Evolutionary conservation across 2,113 vertebrate genomes (phyloP).

Genomic region (Puffinus mauretanicus): DNA sequence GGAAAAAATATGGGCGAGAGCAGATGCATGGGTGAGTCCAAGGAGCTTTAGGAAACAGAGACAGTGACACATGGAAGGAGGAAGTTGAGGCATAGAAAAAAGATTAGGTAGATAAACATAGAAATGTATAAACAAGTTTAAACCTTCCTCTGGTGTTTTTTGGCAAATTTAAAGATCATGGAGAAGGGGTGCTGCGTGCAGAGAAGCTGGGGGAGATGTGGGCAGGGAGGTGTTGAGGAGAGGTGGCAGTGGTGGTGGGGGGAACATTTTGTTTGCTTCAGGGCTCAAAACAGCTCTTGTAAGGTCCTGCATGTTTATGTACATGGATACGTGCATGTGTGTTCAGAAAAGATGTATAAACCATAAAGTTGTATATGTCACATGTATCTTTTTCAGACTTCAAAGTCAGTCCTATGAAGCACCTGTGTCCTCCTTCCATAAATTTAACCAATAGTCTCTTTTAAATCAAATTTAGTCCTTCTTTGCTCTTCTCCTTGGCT

Average conservation of each 20-base stretch:
- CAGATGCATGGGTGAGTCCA: neutral
- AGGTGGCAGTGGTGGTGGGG: fast-evolving
- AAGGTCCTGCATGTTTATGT: neutral
- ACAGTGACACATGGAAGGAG: neutral
- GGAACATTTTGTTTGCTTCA: neutral
- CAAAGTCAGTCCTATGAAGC: neutral
- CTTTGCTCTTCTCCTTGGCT: neutral
- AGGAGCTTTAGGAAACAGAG: neutral
- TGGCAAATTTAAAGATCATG: neutral
- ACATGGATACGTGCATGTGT: neutral
- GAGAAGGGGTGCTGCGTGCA: neutral
- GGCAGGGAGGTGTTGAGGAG: neutral
- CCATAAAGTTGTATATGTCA: neutral
- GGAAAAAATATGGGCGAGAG: neutral
- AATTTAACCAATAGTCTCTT: neutral
- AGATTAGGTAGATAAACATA: neutral
- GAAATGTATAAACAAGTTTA: neutral
- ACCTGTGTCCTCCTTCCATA: neutral
- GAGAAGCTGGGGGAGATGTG: neutral
- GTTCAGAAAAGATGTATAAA: neutral
- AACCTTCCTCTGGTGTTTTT: neutral
- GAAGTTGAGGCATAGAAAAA: neutral
- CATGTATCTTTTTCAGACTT: neutral
- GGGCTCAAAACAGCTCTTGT: neutral
- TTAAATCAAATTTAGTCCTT: neutral